Percentiles rank a stretch among this genome's conserved stretches.
These are phyloP conservation scores for Dermatemys mawii DNA, from an alignment of 2,113 vertebrate genomes.

Conservation along the genomic window DNA sequence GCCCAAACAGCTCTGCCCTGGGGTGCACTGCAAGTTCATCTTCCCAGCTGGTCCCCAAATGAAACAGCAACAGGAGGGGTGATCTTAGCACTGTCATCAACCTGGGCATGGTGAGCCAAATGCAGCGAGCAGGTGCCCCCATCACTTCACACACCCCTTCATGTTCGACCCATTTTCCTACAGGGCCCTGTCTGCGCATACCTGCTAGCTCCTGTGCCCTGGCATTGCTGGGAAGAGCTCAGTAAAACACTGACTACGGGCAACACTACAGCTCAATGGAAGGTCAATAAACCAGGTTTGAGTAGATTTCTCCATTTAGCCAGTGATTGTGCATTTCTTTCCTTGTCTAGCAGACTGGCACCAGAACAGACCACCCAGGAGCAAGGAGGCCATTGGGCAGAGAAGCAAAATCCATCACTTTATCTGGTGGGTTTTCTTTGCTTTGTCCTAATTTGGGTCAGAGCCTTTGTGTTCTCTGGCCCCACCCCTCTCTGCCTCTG, in stretches of 20 bases:
- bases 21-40: neutral
- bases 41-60: neutral
- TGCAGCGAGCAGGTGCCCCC: neutral
- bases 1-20: neutral
- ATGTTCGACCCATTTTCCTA: neutral
- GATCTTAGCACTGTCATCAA: neutral
- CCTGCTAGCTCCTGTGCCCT: neutral
- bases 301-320: neutral
- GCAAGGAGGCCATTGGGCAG: neutral
- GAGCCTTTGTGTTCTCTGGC: accelerated
- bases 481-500: neutral
- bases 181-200: neutral
- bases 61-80: neutral
- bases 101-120: neutral
- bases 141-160: neutral
- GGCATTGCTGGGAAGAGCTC: neutral
- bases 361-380: neutral
- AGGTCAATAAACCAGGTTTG: neutral
- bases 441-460: neutral
- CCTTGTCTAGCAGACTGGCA: neutral
- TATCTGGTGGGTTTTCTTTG: accelerated
- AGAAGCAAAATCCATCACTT: neutral
- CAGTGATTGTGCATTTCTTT: neutral
- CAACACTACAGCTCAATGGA: neutral
- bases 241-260: neutral